phyloP scores from a whole-genome alignment of 2,888 invertebrate species.

The Amiota communis region DNA sequence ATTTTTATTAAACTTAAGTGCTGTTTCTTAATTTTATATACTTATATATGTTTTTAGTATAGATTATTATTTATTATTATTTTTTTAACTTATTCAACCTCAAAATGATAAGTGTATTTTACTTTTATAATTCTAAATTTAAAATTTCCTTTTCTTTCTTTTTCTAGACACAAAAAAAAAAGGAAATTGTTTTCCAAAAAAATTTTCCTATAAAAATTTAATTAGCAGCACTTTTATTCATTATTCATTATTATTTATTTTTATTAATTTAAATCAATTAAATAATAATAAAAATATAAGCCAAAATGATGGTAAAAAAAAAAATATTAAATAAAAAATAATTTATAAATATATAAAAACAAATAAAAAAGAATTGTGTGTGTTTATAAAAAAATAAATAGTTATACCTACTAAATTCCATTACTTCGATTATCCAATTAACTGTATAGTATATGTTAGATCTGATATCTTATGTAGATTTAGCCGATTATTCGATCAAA shows the following conservation, averaged over 20 bases:
- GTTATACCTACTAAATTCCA: too few relatives aligned
- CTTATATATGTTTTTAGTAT: slow-evolving; percentile 28
- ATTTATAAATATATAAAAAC: slow-evolving; percentile 53
- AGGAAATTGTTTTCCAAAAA: slow-evolving; percentile 52
- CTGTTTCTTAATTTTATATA: slow-evolving; percentile 41
- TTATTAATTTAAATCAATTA: neutral
- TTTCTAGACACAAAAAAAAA: slow-evolving; percentile 47
- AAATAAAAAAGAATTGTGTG: neutral
- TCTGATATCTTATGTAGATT: too few relatives aligned
- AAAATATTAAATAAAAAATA: slow-evolving; percentile 32
- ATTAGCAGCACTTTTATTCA: slow-evolving; percentile 57
- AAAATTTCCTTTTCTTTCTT: slow-evolving; percentile 40
- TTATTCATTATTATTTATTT: slow-evolving; percentile 33
- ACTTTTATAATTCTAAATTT: slow-evolving; percentile 39
- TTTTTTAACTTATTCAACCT: slow-evolving; percentile 20
- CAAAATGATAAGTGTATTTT: slow-evolving; percentile 19
- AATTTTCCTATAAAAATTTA: slow-evolving; percentile 71
- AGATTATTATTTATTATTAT: slow-evolving; percentile 24
- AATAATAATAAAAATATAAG: too few relatives aligned
- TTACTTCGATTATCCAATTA: too few relatives aligned
- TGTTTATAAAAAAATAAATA: neutral
- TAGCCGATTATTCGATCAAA: too few relatives aligned
- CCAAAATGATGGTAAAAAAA: too few relatives aligned
- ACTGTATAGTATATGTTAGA: too few relatives aligned
- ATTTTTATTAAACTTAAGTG: slow-evolving; percentile 27